Conservation (phyloP, 1,140 invertebrate genomes). For the Cherax destructor region DNA sequence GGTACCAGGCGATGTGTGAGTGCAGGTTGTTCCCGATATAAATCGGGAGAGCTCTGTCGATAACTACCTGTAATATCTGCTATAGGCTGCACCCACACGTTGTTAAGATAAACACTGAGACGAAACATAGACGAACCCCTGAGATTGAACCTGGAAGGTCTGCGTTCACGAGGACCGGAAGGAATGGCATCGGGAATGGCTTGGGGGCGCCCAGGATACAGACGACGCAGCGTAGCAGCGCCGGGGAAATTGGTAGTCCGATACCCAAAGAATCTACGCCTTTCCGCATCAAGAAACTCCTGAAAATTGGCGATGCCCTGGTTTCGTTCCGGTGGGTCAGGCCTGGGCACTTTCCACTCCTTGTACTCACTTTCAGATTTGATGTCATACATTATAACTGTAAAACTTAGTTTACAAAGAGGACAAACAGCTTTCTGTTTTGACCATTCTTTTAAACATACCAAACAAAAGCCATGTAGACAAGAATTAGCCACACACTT, state of each 20-base stretch:
- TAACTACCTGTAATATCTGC: slow-evolving; percentile 79
- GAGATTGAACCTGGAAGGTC: slow-evolving; percentile 18
- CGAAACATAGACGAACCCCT: slow-evolving; percentile 76
- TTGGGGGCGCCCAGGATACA: slow-evolving; percentile 12
- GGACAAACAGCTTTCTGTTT: slow-evolving; percentile 93
- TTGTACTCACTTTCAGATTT: slow-evolving; percentile 91
- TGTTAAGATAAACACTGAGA: slow-evolving; percentile 85
- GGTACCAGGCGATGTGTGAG: slow-evolving; percentile 87
- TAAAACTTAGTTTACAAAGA: slow-evolving; percentile 93
- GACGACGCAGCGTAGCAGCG: slow-evolving; percentile 29
- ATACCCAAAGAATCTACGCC: slow-evolving; percentile 60
- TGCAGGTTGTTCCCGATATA: slow-evolving; percentile 86
- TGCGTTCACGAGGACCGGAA: slow-evolving; percentile 70
- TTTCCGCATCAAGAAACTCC: slow-evolving; percentile 52
- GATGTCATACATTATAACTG: slow-evolving; percentile 94
- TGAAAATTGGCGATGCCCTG: slow-evolving; percentile 23
- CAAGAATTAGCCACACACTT: slow-evolving; percentile 94
- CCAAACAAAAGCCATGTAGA: slow-evolving; percentile 95
- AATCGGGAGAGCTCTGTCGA: slow-evolving; percentile 84
- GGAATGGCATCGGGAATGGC: slow-evolving; percentile 61
- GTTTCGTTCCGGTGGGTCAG: slow-evolving; percentile 22
- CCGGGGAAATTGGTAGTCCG: slow-evolving; percentile 56
- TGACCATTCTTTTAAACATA: slow-evolving; percentile 94
- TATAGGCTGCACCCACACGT: slow-evolving; percentile 84
- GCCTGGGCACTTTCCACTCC: slow-evolving; percentile 65